Evolutionary conservation across 2,113 vertebrate species (phyloP), one percentile per base, ranked within the genome.

Genomic region (Rafetus swinhoei): DNA sequence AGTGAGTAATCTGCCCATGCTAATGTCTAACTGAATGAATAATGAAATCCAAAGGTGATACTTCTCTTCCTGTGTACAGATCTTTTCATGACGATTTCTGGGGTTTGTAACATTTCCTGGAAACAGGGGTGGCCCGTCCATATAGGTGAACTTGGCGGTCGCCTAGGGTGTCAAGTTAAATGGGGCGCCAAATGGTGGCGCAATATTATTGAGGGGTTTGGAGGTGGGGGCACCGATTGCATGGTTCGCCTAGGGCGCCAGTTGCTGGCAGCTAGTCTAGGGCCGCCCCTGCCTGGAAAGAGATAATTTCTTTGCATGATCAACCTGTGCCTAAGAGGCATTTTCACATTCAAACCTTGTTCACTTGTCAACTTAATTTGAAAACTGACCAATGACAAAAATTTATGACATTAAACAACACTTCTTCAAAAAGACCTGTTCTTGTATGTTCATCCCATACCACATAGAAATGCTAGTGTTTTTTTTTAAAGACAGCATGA

Each of bases 321-420:
- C 92, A 79, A 35, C 84, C 86, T 89, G 60, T 74, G 86, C 54
- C 90, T 21, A 0, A 84, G 85, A 92, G 93, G 93, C 82, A 93
- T 56, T 91, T 94, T 92, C 92, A 89, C 84, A 83, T 89, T 89
- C 93, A 76, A 83, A 72, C 83, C 79, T 92, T 50, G 87, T 52
- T 82, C 80, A 82, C 39, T 76, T 76, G 32, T 90, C 93, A 94
- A 54, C 60, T n/a, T 59, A 13, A 53, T 56, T 82, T 76, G 45
- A 56, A 76, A 86, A 87, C 45, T 87, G 88, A 94, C 74, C 79
- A 87, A 94, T 87, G 52, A 54, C 82, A 86, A 89, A 80, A 88
- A 85, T 92, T 79, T 82, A 4, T 45, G 54, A 81, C 82, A 97
- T 91, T 90, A 80, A 90, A 87, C 13, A 72, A 53, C 80, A 74